Percentiles rank a stretch among this genome's conserved stretches.
Evolutionary conservation across 2,888 invertebrate genomes (phyloP).

Genomic region (Caenorhabditis doughertyi): DNA sequence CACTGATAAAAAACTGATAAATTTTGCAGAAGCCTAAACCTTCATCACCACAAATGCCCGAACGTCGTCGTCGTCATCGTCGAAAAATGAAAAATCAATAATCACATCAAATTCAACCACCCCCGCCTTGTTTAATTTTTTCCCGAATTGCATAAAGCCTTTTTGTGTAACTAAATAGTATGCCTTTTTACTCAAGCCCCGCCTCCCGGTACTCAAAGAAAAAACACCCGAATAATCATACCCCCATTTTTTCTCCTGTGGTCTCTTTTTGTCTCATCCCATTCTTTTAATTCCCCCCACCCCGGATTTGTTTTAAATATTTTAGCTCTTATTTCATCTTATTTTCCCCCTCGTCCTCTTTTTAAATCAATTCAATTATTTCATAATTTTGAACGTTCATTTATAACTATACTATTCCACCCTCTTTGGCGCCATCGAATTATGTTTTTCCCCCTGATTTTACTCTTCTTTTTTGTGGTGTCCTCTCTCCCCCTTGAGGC

Average conservation of each 20-base stretch:
- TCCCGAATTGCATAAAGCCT: not conserved
- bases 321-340: no score
- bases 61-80: not conserved
- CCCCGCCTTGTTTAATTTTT: slow-evolving; percentile 17
- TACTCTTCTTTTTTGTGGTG: no score
- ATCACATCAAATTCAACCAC: slow-evolving; percentile 51
- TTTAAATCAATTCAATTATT: no score
- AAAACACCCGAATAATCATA: no score
- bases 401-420: not conserved
- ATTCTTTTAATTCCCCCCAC: not conserved
- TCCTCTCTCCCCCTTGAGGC: no score
- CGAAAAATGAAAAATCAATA: slow-evolving; percentile 28
- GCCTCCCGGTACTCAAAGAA: slow-evolving; percentile 29
- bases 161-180: slow-evolving; percentile 13
- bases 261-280: slow-evolving; percentile 12
- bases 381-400: no score
- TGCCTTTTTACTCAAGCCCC: not conserved
- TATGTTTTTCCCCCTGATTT: not conserved
- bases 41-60: slow-evolving; percentile 46
- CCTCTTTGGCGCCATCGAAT: slow-evolving; percentile 1
- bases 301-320: not conserved
- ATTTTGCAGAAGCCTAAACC: not conserved
- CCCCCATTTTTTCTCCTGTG: slow-evolving; percentile 37
- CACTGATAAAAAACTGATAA: no score
- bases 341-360: no score